These are phyloP conservation scores for Petrocephalus sullivani DNA, from an alignment of 2,797 vertebrate genomes.

Conservation along the genomic window DNA sequence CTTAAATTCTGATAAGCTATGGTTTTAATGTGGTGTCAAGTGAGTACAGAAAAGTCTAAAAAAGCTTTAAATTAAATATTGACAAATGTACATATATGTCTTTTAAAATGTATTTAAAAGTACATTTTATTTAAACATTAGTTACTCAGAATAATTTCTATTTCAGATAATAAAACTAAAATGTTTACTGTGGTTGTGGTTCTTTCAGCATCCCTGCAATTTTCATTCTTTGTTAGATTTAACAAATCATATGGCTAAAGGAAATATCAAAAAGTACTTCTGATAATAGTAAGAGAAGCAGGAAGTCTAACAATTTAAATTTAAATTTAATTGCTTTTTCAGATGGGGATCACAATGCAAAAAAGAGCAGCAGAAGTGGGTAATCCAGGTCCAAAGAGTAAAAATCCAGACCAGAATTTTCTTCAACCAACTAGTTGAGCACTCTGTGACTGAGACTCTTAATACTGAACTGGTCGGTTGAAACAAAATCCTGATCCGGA, in stretches of 20 bases:
- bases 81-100: background rate
- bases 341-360: too few species aligned
- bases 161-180: background rate
- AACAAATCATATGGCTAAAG: background rate
- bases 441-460: too few species aligned
- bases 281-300: too few species aligned
- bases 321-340: too few species aligned
- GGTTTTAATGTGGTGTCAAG: background rate
- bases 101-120: background rate
- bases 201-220: background rate
- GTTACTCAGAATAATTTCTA: background rate
- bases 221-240: background rate
- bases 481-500: too few species aligned
- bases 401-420: too few species aligned
- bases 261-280: too few species aligned
- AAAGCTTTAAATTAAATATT: background rate
- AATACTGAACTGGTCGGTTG: too few species aligned
- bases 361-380: too few species aligned
- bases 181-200: background rate
- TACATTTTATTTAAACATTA: background rate
- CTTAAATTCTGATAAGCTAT: background rate
- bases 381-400: too few species aligned
- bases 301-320: too few species aligned
- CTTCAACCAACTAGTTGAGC: too few species aligned
- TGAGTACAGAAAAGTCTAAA: background rate